Evolutionary conservation across 2,113 vertebrate species (phyloP).

Genomic region (Ageneiosus marmoratus): DNA sequence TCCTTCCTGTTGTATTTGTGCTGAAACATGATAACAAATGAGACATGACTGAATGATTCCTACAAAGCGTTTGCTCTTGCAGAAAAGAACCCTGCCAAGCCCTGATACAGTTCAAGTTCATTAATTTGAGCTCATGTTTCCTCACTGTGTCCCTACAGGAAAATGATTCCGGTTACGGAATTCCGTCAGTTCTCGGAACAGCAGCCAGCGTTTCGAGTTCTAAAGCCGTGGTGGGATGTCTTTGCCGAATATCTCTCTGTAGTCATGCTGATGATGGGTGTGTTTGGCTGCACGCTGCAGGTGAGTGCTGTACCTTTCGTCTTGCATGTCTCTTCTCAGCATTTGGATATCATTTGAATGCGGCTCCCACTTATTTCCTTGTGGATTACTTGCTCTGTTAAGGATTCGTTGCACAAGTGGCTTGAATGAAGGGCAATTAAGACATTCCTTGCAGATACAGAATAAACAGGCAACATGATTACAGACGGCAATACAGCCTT

Average conservation of each 20-base stretch:
- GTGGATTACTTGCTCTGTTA: background rate
- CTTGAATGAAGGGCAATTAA: constrained; percentile 3
- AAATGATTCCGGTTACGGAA: constrained; percentile 97
- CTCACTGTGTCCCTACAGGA: constrained; percentile 62
- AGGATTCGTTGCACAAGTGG: background rate
- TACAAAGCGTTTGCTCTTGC: background rate
- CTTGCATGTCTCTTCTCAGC: background rate
- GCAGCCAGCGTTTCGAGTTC: constrained; percentile 94
- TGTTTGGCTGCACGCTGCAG: constrained; percentile 97
- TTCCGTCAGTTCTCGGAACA: constrained; percentile 98
- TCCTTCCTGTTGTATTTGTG: constrained; percentile 20
- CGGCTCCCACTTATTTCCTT: background rate
- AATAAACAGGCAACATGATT: background rate
- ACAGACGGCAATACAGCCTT: background rate
- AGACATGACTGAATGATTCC: background rate
- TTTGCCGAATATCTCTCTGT: constrained; percentile 96
- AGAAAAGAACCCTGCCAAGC: background rate
- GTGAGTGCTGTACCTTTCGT: constrained; percentile 65
- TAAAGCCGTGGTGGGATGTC: constrained; percentile 99
- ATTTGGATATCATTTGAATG: constrained; percentile 38
- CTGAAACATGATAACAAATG: constrained; percentile 24
- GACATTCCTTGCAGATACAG: constrained; percentile 21
- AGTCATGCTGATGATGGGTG: constrained; percentile 97
- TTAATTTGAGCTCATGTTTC: constrained; percentile 25
- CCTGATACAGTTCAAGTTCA: background rate